These are phyloP conservation scores for Lepidurus packardi DNA, from an alignment of 1,140 invertebrate genomes.

Conservation along the genomic window DNA sequence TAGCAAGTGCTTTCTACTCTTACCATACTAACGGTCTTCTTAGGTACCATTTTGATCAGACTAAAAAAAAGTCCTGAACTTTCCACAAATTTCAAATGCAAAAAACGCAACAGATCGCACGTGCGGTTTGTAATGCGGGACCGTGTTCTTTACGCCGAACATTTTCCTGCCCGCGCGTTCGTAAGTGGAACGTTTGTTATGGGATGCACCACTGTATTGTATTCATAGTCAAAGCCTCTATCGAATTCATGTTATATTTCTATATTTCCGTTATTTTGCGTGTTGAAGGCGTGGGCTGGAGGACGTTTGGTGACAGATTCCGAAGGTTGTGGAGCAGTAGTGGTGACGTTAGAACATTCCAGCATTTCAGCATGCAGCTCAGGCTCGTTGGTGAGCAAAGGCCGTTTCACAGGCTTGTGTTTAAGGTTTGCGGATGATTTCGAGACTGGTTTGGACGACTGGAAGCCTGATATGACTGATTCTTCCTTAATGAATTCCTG, in stretches of 20 bases:
- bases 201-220: too few relatives aligned
- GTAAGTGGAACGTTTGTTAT: too few relatives aligned
- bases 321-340: constrained; percentile 80
- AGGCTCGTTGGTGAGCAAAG: constrained; percentile 72
- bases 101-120: too few relatives aligned
- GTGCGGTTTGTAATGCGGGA: too few relatives aligned
- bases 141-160: too few relatives aligned
- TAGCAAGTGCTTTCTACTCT: too few relatives aligned
- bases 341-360: constrained; percentile 88
- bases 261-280: constrained; percentile 25
- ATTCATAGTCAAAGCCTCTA: too few relatives aligned
- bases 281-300: constrained; percentile 21
- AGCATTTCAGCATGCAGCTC: constrained; percentile 84
- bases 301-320: constrained; percentile 49
- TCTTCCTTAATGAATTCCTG: constrained; percentile 87
- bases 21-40: too few relatives aligned
- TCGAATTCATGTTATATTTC: neutral
- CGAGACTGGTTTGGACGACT: constrained; percentile 90
- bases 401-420: constrained; percentile 72
- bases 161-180: too few relatives aligned
- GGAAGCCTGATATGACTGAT: constrained; percentile 86
- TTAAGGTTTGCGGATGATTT: constrained; percentile 93
- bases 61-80: too few relatives aligned
- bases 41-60: too few relatives aligned
- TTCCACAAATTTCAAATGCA: too few relatives aligned